These are phyloP conservation scores for Gasteruption jaculator DNA, from an alignment of 2,888 invertebrate species.

Conservation along the genomic window DNA sequence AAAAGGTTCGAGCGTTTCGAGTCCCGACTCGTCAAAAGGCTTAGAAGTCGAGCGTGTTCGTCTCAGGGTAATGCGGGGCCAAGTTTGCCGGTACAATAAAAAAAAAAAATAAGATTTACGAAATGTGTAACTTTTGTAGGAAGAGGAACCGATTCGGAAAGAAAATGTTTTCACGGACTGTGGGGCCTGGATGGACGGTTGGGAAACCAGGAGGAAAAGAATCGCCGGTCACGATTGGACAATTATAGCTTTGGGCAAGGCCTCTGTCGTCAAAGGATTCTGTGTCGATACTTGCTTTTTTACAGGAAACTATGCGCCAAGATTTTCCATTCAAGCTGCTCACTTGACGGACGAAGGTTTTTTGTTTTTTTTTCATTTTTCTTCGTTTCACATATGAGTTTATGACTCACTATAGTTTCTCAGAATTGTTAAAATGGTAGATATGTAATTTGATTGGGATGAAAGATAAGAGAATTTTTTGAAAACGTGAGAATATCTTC, in stretches of 20 bases:
- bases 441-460: too few species aligned
- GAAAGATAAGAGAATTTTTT: too few species aligned
- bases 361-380: too few species aligned
- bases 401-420: too few species aligned
- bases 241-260: slow-evolving; percentile 57
- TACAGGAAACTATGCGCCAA: slow-evolving; percentile 62
- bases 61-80: too few species aligned
- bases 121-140: slow-evolving; percentile 39
- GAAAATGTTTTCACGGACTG: slow-evolving; percentile 59
- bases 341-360: slow-evolving; percentile 51
- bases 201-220: slow-evolving; percentile 63
- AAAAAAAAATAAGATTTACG: too few species aligned
- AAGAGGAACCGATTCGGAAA: slow-evolving; percentile 57
- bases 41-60: too few species aligned
- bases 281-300: slow-evolving; percentile 61
- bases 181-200: slow-evolving; percentile 69
- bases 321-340: slow-evolving; percentile 61
- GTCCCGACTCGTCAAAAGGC: too few species aligned
- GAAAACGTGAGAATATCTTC: too few species aligned
- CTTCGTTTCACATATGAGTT: background rate
- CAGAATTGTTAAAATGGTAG: too few species aligned
- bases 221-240: slow-evolving; percentile 63
- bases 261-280: slow-evolving; percentile 56
- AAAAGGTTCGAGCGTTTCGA: too few species aligned
- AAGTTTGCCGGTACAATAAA: too few species aligned